Base-by-base conservation (phyloP, 2,113 vertebrate genomes). In the Climacteris rufus region DNA sequence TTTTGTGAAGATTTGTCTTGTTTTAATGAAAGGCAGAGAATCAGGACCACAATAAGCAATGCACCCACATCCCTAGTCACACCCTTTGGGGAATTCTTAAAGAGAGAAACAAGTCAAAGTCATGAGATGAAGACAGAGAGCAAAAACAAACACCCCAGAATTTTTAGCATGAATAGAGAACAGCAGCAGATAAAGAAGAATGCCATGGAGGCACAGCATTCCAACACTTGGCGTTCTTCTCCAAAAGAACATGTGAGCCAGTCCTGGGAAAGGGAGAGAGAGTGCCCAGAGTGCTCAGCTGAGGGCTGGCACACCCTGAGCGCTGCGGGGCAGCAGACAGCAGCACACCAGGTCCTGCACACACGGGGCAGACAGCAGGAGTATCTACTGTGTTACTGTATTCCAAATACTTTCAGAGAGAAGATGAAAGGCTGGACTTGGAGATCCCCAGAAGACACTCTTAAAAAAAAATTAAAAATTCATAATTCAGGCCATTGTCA, bases 221-320 rank as follows among this genome's bases (percentile, higher is more conserved):
- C 49, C 2, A 0, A 54, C 66, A 42, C 23, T 5, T 28, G 2
- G 27, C 1, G 0, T 7, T 10, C 21, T 49, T 40, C n/a, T 40
- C 31, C 45, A 25, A 42, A 40, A 56, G 37, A 45, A 28, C 0
- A 0, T 7, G 40, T 24, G 23, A 52, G 37, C 50, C 40, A 63
- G 5, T 1, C 0, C 21, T 8, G 30, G 18, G 64, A 71, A 49
- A 45, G 9, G 27, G 49, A 15, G 40, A 23, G 30, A 33, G 3
- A 31, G 72, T 8, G n/a, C 37, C 40, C 0, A 3, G 50, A 28
- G n/a, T 3, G 31, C 52, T 75, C 83, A 90, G 74, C 70, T 71
- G 37, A n/a, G 4, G n/a, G 31, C 42, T 53, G 65, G 76, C 37
- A 33, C 15, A 4, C 3, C 30, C 30, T 3, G 1, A 72, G 28